A percentile compares a stretch with the other conserved stretches of the same genome.
Conservation (phyloP, 2,797 vertebrate species). For the Catostomus latipinnis region DNA sequence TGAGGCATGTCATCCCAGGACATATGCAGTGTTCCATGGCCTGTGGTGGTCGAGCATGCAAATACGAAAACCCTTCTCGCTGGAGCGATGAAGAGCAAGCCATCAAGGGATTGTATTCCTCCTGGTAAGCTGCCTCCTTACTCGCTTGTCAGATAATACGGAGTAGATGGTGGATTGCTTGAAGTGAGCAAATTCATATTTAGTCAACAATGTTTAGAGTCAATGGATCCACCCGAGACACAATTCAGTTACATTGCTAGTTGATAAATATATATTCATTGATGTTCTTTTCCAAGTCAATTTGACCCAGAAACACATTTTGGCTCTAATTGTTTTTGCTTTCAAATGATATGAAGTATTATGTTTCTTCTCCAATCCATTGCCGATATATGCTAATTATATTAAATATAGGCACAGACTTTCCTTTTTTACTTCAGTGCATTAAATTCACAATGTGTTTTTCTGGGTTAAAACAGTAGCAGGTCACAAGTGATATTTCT, state of each 20-base stretch:
- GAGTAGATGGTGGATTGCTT: conserved; percentile 1
- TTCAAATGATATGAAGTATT: too few relatives aligned
- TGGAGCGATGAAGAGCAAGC: conserved; percentile 94
- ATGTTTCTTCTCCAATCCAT: too few relatives aligned
- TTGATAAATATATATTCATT: background rate
- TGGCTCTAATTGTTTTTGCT: too few relatives aligned
- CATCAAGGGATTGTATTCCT: conserved; percentile 93
- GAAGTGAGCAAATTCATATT: conserved; percentile 4
- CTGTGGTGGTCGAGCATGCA: conserved; percentile 93
- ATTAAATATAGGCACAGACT: too few relatives aligned
- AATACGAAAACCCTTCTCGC: conserved; percentile 95
- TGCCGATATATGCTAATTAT: too few relatives aligned
- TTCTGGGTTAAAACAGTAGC: too few relatives aligned
- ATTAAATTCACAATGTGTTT: too few relatives aligned
- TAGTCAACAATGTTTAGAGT: background rate
- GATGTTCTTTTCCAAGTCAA: too few relatives aligned
- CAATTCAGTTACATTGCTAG: background rate
- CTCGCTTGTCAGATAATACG: background rate
- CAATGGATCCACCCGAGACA: background rate
- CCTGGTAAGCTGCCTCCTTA: conserved; percentile 81
- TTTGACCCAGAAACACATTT: too few relatives aligned
- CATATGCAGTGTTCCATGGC: conserved; percentile 97
- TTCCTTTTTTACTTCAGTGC: too few relatives aligned
- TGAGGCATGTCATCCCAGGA: conserved; percentile 93
- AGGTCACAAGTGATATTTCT: too few relatives aligned